Evolutionary conservation across 2,113 vertebrate species (phyloP).

Genomic region (Chaetorhynchus papuensis): DNA sequence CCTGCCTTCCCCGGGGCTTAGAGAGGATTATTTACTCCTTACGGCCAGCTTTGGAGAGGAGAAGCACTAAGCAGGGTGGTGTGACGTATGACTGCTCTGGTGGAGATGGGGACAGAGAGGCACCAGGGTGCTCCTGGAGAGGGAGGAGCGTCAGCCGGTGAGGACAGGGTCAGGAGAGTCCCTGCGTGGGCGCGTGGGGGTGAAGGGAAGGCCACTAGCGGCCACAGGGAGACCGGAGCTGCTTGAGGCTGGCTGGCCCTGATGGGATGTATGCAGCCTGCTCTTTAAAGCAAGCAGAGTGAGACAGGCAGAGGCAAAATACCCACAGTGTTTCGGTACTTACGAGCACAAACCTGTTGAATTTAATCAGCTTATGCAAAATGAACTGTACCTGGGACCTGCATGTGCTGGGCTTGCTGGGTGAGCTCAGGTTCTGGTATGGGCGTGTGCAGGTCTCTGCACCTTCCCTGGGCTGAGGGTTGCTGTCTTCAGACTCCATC

Average conservation of each 20-base stretch:
- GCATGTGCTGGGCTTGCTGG: background rate
- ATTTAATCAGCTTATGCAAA: conserved; percentile 14
- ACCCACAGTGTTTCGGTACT: background rate
- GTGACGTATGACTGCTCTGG: background rate
- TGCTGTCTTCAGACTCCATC: background rate
- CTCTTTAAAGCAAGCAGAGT: background rate
- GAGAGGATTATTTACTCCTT: conserved; percentile 13
- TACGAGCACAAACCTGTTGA: background rate
- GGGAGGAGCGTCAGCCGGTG: background rate
- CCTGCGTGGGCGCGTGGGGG: background rate
- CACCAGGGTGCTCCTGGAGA: background rate
- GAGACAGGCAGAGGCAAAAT: background rate
- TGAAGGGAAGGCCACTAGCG: background rate
- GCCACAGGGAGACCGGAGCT: background rate
- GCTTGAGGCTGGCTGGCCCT: background rate
- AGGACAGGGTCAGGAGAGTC: conserved; percentile 13
- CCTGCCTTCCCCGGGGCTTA: background rate
- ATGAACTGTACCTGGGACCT: background rate
- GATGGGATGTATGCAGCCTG: background rate
- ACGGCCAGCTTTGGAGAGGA: background rate
- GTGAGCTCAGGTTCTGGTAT: background rate
- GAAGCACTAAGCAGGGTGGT: background rate
- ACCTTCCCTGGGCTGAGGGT: background rate
- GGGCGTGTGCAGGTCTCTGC: background rate
- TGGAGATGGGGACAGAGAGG: background rate